phyloP scores from a whole-genome alignment of 2,888 invertebrate genomes.

The Acleris laterana region DNA sequence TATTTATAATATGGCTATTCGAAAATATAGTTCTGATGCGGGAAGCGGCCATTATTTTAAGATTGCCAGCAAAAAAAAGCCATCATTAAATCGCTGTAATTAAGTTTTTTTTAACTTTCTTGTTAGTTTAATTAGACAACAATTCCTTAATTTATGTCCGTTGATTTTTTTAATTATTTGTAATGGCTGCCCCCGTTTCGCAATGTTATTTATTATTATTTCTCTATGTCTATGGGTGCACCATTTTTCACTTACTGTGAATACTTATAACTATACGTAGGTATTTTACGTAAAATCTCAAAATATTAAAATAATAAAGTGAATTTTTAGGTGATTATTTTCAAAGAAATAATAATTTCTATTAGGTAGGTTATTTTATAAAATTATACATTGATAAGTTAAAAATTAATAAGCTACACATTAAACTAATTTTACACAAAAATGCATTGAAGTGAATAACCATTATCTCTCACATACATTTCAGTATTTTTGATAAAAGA shows the following conservation, averaged over 20 bases:
- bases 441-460: no score
- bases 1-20: slow-evolving; percentile 72
- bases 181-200: slow-evolving; percentile 15
- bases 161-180: background rate
- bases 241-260: slow-evolving; percentile 56
- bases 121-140: background rate
- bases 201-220: slow-evolving; percentile 26
- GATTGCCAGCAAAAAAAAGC: background rate
- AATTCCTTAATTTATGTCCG: background rate
- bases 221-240: slow-evolving; percentile 49
- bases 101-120: background rate
- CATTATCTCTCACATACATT: no score
- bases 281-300: slow-evolving; percentile 35
- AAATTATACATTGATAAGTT: no score
- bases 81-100: background rate
- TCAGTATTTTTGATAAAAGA: no score
- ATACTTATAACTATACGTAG: slow-evolving; percentile 40
- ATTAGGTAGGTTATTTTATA: no score
- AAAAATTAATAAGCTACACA: no score
- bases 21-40: slow-evolving; percentile 41
- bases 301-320: slow-evolving; percentile 26
- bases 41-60: background rate
- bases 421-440: no score
- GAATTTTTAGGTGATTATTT: slow-evolving; percentile 26
- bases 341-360: background rate